Conservation (phyloP, 2,113 vertebrate species). For the Hydrolagus affinis region DNA sequence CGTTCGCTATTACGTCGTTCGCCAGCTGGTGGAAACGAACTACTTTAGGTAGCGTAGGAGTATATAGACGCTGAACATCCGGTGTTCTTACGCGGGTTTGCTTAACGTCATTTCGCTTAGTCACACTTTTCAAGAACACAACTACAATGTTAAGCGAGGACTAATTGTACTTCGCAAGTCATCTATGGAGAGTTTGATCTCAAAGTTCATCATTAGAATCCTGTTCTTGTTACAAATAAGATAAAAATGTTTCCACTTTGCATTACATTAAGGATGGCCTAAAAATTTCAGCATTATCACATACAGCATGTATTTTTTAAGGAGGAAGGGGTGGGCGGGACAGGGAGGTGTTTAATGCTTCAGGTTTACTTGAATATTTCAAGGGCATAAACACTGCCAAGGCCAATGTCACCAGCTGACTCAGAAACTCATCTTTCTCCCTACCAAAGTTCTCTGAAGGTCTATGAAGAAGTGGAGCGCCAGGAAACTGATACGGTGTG, state of each 20-base stretch:
- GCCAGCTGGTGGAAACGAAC: no score
- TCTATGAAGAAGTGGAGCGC: constrained; percentile 25
- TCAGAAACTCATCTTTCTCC: constrained; percentile 24
- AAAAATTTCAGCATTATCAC: constrained; percentile 22
- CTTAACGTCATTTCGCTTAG: no score
- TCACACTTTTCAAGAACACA: no score
- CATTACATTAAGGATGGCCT: background rate
- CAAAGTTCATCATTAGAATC: background rate
- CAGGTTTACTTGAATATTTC: no score
- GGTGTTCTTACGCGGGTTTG: no score
- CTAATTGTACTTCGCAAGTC: no score
- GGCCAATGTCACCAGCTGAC: constrained; percentile 12
- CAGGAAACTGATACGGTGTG: constrained; percentile 22
- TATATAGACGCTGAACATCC: no score
- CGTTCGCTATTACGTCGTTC: no score
- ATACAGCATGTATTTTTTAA: background rate
- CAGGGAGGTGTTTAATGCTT: no score
- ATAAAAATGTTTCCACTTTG: background rate
- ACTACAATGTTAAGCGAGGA: no score
- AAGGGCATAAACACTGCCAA: background rate
- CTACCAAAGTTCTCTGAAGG: constrained; percentile 28
- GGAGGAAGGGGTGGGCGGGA: background rate
- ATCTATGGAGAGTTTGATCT: background rate
- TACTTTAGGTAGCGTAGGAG: no score
- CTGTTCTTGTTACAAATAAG: background rate